Base-by-base conservation (phyloP, 2,888 invertebrate genomes). In the Conops quadrifasciatus region DNA sequence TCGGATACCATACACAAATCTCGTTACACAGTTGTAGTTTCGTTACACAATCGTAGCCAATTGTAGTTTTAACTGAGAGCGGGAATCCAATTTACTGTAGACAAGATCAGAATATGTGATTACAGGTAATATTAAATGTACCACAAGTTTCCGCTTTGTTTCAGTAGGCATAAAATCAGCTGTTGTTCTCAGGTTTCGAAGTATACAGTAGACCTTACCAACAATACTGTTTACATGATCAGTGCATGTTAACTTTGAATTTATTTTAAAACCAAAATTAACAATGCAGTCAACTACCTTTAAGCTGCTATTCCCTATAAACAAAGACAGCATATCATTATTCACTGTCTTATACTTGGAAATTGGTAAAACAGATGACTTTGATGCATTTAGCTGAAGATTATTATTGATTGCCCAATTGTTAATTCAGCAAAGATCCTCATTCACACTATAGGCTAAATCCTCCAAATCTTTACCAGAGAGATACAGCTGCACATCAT, bases 401-500 rank as follows among this genome's bases (percentile, higher is more conserved):
- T n/a, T n/a, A n/a, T n/a, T n/a, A n/a, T n/a, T n/a, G n/a, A n/a
- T n/a, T n/a, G n/a, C n/a, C n/a, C n/a, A 62, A 4, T 15, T 4
- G n/a, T 16, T 5, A 11, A 63, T 11, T 21, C 5, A n/a, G 16
- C n/a, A 7, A 19, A 62, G 62, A 45, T 62, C 43, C 62, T 62
- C 43, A 36, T 62, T 62, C 43, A 43, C 30, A n/a, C 62, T 36
- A 2, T 19, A 62, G 16, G 16, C 19, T 15, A 63, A 16, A 45
- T 63, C 45, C 19, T 63, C 63, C 19, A 45, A 21, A 13, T n/a
- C n/a, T 28, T 43, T 28, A n/a, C 45, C n/a, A 36, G 62, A 62
- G 15, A 62, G 62, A 45, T 62, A 30, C 5, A 43, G 16, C 43
- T 62, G 43, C 16, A 43, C 43, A 19, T 45, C 63, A 63, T 63